Percentiles rank a stretch among this genome's conserved stretches.
Conservation (phyloP, 1,140 invertebrate genomes). For the Euschistus heros region DNA sequence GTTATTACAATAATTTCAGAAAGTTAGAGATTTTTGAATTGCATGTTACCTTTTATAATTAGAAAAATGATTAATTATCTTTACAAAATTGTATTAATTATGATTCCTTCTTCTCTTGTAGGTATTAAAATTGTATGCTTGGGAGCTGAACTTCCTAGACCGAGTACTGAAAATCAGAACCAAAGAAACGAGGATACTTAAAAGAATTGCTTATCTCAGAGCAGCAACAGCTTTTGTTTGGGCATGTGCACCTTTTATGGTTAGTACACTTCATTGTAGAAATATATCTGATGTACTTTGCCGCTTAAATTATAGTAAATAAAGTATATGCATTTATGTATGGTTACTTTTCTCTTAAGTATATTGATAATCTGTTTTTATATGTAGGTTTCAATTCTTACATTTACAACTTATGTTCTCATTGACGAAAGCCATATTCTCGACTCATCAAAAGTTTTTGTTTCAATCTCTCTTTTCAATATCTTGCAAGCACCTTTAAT, state of each 20-base stretch:
- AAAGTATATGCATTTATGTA: too few species aligned
- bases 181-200: conserved; percentile 75
- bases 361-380: not conserved
- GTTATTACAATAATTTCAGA: not conserved
- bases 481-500: conserved; percentile 69
- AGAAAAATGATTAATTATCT: not conserved
- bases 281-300: too few species aligned
- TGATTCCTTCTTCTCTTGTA: conserved; percentile 32
- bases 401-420: conserved; percentile 20
- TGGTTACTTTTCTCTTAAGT: too few species aligned
- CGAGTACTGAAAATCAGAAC: conserved; percentile 71
- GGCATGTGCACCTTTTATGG: conserved; percentile 92
- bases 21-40: not conserved
- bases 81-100: too few species aligned
- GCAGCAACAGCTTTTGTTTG: conserved; percentile 85
- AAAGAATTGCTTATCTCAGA: conserved; percentile 75
- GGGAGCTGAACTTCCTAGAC: conserved; percentile 80
- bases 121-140: conserved; percentile 80
- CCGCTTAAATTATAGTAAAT: too few species aligned
- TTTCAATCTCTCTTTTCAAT: conserved; percentile 75
- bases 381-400: conserved; percentile 25
- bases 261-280: conserved; percentile 40
- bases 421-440: conserved; percentile 48
- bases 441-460: conserved; percentile 69
- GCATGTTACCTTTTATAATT: not conserved